Conservation (phyloP, 2,113 vertebrate genomes). For the Ochotona princeps region DNA sequence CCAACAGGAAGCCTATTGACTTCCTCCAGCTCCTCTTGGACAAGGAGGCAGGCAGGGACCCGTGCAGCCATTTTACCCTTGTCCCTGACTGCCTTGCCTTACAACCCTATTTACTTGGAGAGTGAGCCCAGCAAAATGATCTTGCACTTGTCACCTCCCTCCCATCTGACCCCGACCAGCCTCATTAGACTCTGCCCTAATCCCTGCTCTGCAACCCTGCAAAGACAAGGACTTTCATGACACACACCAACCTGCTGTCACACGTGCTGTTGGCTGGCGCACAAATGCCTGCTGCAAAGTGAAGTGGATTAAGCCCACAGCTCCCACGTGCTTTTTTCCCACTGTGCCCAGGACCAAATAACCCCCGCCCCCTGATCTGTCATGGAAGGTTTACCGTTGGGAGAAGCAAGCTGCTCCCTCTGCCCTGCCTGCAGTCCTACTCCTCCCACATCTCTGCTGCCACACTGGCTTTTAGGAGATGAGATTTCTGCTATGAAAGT, state of each 20-base stretch:
- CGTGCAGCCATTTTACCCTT: not conserved
- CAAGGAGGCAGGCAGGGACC: not conserved
- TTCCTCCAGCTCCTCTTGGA: fast-evolving
- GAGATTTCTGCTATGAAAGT: not conserved
- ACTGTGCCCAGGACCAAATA: not conserved
- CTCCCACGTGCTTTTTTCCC: not conserved
- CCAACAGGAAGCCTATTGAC: not conserved
- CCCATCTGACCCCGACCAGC: not conserved
- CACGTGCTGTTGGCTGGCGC: not conserved
- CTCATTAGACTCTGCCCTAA: conserved; percentile 42
- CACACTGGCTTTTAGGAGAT: not conserved
- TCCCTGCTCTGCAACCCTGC: conserved; percentile 12
- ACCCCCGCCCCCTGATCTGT: not conserved
- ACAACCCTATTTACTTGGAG: not conserved
- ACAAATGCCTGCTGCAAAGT: not conserved
- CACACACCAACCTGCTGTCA: not conserved
- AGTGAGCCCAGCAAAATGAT: not conserved
- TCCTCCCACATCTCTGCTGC: not conserved
- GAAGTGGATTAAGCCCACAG: not conserved
- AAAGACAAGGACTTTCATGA: conserved; percentile 27
- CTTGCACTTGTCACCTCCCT: not conserved
- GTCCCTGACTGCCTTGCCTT: no score
- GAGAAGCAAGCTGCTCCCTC: not conserved
- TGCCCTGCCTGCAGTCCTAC: not conserved
- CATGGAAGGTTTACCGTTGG: not conserved